Evolutionary conservation across 2,888 invertebrate genomes (phyloP).

Genomic region (Cordilura impudica): DNA sequence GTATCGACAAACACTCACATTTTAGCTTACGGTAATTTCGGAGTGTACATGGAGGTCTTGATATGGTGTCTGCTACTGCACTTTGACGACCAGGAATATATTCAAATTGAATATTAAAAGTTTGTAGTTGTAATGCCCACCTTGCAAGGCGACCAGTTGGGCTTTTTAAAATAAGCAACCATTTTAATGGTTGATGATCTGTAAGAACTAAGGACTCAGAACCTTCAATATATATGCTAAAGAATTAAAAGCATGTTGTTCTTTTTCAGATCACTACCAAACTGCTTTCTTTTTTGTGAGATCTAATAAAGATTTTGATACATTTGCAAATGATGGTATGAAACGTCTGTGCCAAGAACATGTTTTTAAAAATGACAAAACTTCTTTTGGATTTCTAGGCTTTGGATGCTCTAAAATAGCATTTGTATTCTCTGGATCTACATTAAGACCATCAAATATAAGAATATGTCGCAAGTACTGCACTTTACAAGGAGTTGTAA

Average conservation of each 20-base stretch:
- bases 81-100: constrained; percentile 68
- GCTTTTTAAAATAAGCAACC: constrained; percentile 75
- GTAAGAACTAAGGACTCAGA: too few relatives aligned
- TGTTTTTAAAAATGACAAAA: constrained; percentile 68
- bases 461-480: constrained; percentile 69
- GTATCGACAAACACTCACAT: constrained; percentile 15
- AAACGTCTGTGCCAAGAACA: constrained; percentile 75
- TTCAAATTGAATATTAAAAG: constrained; percentile 72
- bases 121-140: constrained; percentile 76
- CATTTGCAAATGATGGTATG: constrained; percentile 70
- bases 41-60: constrained; percentile 38
- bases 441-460: too few relatives aligned
- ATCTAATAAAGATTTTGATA: too few relatives aligned
- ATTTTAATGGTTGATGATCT: too few relatives aligned
- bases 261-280: too few relatives aligned
- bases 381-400: constrained; percentile 62
- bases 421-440: constrained; percentile 68
- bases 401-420: constrained; percentile 61
- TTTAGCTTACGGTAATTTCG: constrained; percentile 5
- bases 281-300: too few relatives aligned
- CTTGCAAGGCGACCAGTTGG: constrained; percentile 76
- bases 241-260: too few relatives aligned
- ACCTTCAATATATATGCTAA: too few relatives aligned
- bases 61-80: constrained; percentile 39
- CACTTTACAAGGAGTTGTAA: constrained; percentile 68